Conservation (phyloP, 2,113 vertebrate species). For the Tachycineta bicolor region DNA sequence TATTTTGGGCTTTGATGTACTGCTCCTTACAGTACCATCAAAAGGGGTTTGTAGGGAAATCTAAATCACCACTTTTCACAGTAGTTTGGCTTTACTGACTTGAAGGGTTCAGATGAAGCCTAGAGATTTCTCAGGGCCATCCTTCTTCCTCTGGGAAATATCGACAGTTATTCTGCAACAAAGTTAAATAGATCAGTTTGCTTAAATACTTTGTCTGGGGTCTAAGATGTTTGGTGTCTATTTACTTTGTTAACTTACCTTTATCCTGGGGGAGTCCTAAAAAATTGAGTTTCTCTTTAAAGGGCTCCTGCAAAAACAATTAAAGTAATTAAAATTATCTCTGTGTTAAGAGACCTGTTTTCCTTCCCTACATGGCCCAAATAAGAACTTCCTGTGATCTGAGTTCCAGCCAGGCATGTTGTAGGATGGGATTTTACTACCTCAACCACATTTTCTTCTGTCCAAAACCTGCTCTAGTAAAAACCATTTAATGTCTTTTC, state of each 20-base stretch:
- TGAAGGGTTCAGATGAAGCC: not conserved
- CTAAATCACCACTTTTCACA: not conserved
- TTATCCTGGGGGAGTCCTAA: not conserved
- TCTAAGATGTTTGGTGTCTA: not conserved
- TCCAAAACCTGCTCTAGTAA: not conserved
- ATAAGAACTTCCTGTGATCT: not conserved
- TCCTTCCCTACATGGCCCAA: not conserved
- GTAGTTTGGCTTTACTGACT: not conserved
- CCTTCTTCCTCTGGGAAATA: not conserved
- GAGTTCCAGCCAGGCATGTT: not conserved
- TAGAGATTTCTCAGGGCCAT: not conserved
- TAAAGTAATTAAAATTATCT: constrained; percentile 19
- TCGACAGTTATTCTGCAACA: not conserved
- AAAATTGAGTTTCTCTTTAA: not conserved
- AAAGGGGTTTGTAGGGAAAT: not conserved
- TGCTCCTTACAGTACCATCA: not conserved
- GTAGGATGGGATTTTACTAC: not conserved
- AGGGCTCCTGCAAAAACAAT: not conserved
- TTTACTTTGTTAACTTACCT: not conserved
- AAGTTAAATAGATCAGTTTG: not conserved
- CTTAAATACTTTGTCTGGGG: not conserved
- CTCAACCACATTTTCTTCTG: not conserved
- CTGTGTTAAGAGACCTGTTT: not conserved
- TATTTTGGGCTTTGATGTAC: not conserved
- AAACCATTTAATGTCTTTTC: not conserved